Base-by-base conservation (phyloP, 2,113 vertebrate species). In the Nerophis lumbriciformis region DNA sequence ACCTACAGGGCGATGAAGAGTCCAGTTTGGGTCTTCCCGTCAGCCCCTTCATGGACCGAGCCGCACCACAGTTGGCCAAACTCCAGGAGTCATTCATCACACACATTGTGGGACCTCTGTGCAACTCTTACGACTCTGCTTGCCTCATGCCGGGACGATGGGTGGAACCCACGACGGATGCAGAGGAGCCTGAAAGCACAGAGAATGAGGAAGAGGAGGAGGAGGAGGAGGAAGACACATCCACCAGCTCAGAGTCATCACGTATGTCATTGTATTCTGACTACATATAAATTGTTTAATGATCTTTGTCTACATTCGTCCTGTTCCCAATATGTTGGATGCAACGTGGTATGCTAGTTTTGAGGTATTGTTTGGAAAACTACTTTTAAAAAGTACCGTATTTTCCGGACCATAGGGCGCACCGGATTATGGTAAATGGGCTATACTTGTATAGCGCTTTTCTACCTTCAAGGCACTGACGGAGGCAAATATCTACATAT, bases 11-110 rank as follows among this genome's bases (percentile, higher is more conserved):
- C 0, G 97, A 99, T 53, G 95, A 99, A 73, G 97, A 99, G 83
- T 91, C 94, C 68, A 97, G 93, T 73, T 86, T 95, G 14, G 97
- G 94, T 6, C 90, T 99, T 65, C 95, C 96, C 5, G 93, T 97
- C 80, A 99, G 97, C 71, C 97, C 97, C 1, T 99, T 96, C 87
- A 99, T 99, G 97, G 95, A 99, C 81, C 93, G 97, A 54, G 93
- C 95, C 6, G 93, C 95, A 1, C 96, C 97, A 0, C 96, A 98
- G 86, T 69, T 99, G 82, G 97, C 97, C 64, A 94, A 97, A 63
- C 93, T 99, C 38, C 97, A 99, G 86, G 97, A 99, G 66, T 99
- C 97, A 6, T 99, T 99, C 87, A 98, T 99, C 81, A 94, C 95
- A 5, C 97, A 99, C 87, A 99, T 99, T 2, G 97, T 99, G 79